These are phyloP conservation scores for Pachycephus smyrnensis DNA, from an alignment of 2,888 invertebrate genomes.

Conservation along the genomic window DNA sequence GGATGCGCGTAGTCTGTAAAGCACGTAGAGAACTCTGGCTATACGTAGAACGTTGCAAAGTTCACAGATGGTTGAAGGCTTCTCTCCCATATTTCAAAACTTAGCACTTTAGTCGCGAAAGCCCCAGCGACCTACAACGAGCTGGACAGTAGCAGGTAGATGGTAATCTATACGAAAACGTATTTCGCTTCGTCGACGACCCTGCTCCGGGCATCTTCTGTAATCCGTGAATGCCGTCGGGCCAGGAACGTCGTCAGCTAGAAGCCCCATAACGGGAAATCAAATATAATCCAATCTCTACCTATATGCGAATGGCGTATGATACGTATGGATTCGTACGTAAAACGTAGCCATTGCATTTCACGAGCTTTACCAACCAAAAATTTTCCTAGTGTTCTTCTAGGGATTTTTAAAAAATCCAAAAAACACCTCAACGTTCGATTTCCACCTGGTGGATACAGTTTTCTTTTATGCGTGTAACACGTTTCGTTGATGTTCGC, in stretches of 20 bases:
- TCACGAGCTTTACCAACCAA: background rate
- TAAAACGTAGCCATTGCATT: background rate
- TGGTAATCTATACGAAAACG: background rate
- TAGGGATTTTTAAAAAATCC: background rate
- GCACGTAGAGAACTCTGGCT: background rate
- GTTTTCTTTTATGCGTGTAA: background rate
- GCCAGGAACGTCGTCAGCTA: background rate
- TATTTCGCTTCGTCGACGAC: background rate
- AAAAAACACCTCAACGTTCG: background rate
- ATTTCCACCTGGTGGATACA: background rate
- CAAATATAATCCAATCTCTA: background rate
- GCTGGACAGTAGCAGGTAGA: constrained; percentile 23
- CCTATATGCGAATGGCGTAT: background rate
- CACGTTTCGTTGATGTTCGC: background rate
- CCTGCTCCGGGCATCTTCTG: background rate
- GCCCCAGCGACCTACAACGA: constrained; percentile 27
- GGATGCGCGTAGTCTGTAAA: background rate
- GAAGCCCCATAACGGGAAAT: background rate
- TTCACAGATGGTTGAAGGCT: background rate
- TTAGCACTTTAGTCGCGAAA: constrained; percentile 40
- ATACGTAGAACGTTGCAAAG: background rate
- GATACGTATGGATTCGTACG: background rate
- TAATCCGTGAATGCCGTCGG: background rate
- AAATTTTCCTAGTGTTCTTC: background rate
- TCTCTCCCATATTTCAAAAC: constrained; percentile 46